phyloP scores from a whole-genome alignment of 2,888 invertebrate species.

The Reticulitermes lucifugus region DNA sequence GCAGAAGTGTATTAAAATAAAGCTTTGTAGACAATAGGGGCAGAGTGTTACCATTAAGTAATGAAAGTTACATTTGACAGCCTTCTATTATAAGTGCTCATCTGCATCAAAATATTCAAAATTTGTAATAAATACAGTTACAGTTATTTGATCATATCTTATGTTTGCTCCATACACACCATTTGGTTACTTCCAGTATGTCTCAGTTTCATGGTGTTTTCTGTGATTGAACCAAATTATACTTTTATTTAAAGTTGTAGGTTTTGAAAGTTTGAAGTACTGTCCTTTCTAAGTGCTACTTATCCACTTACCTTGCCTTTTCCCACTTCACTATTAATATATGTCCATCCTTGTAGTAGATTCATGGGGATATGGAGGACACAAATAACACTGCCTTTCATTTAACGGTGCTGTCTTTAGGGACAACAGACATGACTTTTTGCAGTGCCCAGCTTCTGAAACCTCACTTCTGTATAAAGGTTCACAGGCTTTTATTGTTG shows the following conservation, averaged over 20 bases:
- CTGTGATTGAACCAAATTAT: too few relatives aligned
- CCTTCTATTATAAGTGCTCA: too few relatives aligned
- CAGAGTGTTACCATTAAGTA: too few relatives aligned
- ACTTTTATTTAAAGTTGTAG: neutral
- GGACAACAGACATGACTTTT: slow-evolving; percentile 19
- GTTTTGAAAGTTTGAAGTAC: slow-evolving; percentile 23
- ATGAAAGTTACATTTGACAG: too few relatives aligned
- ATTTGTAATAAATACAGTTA: too few relatives aligned
- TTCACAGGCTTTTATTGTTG: neutral
- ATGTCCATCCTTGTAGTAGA: neutral
- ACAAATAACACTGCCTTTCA: slow-evolving; percentile 33
- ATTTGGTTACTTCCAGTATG: too few relatives aligned
- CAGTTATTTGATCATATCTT: too few relatives aligned
- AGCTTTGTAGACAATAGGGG: too few relatives aligned
- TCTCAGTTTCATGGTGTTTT: too few relatives aligned
- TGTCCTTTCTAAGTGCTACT: neutral
- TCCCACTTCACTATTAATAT: neutral
- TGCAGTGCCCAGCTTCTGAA: neutral
- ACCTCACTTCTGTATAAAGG: neutral
- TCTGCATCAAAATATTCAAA: too few relatives aligned
- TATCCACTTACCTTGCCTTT: neutral
- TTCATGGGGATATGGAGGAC: slow-evolving; percentile 36
- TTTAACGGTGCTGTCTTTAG: slow-evolving; percentile 6
- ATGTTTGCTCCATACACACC: too few relatives aligned
- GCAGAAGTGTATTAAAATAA: too few relatives aligned